Evolutionary conservation across 2,888 invertebrate species (phyloP).

Genomic region (Diarsia brunnea): DNA sequence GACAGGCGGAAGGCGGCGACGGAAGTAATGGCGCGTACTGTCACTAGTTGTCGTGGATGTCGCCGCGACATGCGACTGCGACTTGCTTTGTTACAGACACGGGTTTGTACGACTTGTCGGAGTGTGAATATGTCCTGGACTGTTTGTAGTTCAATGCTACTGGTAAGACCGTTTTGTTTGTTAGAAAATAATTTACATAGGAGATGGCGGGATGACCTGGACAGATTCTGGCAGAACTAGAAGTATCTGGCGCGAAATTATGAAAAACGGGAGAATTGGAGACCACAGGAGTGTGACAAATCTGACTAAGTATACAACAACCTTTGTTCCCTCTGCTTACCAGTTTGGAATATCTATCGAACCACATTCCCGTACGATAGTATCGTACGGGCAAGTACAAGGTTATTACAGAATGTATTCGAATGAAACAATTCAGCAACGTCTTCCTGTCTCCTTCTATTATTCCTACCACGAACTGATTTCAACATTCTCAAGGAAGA

Average conservation of each 20-base stretch:
- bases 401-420: background rate
- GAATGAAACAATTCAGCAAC: background rate
- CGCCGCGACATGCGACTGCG: constrained; percentile 63
- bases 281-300: background rate
- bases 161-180: background rate
- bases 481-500: too few species aligned
- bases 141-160: background rate
- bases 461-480: background rate
- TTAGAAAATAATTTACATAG: background rate
- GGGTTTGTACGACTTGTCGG: constrained; percentile 30
- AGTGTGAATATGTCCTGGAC: constrained; percentile 12
- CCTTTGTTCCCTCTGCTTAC: background rate
- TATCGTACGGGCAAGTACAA: too few species aligned
- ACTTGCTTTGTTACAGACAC: constrained; percentile 57
- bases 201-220: background rate
- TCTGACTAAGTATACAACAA: background rate
- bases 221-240: background rate
- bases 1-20: constrained; percentile 83
- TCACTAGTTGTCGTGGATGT: constrained; percentile 71
- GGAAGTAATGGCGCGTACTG: constrained; percentile 84
- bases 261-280: too few species aligned
- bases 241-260: background rate
- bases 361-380: background rate
- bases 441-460: background rate
- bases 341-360: background rate